Conservation (phyloP, 2,113 vertebrate species). For the Oceanodroma tethys region DNA sequence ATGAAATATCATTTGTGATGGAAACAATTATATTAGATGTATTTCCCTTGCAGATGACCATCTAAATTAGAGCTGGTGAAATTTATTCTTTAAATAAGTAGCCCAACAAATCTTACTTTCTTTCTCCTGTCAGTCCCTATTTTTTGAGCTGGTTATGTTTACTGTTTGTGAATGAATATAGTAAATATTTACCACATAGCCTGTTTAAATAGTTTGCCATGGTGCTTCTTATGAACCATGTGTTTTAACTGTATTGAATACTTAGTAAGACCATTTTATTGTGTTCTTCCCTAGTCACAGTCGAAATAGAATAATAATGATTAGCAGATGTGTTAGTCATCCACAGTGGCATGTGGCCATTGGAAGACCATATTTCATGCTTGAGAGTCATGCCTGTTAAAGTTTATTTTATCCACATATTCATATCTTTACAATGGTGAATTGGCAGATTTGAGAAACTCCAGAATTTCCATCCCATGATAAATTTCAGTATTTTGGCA, state of each 20-base stretch:
- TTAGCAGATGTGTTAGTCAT: background rate
- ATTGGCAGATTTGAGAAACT: background rate
- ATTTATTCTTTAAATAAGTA: background rate
- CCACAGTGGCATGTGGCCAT: background rate
- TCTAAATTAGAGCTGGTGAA: background rate
- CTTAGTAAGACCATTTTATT: background rate
- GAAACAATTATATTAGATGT: background rate
- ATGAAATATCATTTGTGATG: background rate
- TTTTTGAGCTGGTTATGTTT: background rate
- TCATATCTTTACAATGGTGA: background rate
- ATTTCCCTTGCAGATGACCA: background rate
- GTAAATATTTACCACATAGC: background rate
- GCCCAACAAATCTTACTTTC: background rate
- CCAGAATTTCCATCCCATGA: background rate
- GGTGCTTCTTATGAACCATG: background rate
- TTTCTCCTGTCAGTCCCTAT: background rate
- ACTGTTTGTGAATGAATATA: background rate
- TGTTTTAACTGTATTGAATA: background rate
- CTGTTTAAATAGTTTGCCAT: background rate
- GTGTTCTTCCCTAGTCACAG: background rate
- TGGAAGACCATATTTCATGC: background rate
- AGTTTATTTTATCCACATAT: background rate
- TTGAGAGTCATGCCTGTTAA: background rate
- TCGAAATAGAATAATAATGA: background rate
- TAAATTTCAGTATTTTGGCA: background rate